Evolutionary conservation across 1,140 invertebrate genomes (phyloP).

Genomic region (Pectinophora gossypiella): DNA sequence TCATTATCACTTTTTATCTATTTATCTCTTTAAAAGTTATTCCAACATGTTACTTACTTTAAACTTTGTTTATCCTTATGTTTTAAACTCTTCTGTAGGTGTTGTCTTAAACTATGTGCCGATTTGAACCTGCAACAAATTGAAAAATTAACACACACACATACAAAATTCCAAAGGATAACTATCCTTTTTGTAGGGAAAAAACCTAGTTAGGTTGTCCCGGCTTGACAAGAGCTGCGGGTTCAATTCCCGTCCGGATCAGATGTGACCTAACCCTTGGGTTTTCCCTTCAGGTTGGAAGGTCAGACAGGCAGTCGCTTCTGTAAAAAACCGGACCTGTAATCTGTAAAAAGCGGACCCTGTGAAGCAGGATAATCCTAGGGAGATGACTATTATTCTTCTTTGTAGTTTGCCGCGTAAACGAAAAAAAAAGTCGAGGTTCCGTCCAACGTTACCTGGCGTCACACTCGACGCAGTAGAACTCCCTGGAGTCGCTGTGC

Average conservation of each 20-base stretch:
- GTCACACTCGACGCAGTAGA: constrained; percentile 66
- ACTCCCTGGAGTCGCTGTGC: constrained; percentile 46
- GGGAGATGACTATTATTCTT: too few relatives aligned
- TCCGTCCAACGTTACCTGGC: constrained; percentile 44
- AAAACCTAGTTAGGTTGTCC: not conserved
- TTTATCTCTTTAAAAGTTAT: not conserved
- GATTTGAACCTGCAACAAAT: constrained; percentile 49
- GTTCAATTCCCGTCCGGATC: too few relatives aligned
- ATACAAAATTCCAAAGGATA: not conserved
- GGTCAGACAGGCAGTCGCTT: too few relatives aligned
- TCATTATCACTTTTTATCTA: not conserved
- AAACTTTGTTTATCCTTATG: constrained; percentile 48
- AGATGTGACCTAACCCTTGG: too few relatives aligned
- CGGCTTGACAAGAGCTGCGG: too few relatives aligned
- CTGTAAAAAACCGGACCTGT: too few relatives aligned
- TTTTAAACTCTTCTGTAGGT: constrained; percentile 42
- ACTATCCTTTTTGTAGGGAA: not conserved
- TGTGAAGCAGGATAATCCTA: not conserved
- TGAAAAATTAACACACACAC: too few relatives aligned
- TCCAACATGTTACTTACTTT: constrained; percentile 40
- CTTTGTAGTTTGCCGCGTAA: not conserved
- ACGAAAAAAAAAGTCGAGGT: not conserved
- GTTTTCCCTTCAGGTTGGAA: too few relatives aligned
- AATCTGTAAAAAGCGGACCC: not conserved
- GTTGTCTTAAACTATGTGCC: constrained; percentile 42